Evolutionary conservation across 2,888 invertebrate species (phyloP), one percentile per base, ranked within the genome.

Genomic region (Neoscelio sp.): DNA sequence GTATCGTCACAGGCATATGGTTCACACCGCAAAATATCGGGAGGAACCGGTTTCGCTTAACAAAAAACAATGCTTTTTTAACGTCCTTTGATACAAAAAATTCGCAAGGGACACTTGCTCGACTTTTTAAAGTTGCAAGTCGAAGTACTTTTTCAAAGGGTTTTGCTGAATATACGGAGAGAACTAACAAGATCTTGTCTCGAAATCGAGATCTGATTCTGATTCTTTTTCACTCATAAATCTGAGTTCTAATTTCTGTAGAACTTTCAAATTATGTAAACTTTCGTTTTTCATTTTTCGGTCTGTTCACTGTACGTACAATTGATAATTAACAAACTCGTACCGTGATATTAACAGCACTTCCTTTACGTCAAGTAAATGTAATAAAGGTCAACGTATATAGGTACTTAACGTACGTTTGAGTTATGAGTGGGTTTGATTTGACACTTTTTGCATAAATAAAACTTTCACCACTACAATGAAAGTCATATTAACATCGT

Each of bases 31-130:
- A 56, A 56, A 56, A 13, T 13, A 20, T 26, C 20, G 18, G 30
- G 28, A 62, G 12, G 15, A 73, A 73, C 73, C 62, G 64, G 73
- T 67, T 67, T 33, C 20, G 10, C 20, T n/a, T 10, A 10, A 28
- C 18, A 13, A 60, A 60, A 46, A 60, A 40, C 56, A 42, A 40
- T 56, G 23, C 20, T 26, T 56, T 56, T 56, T 60, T 33, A 30
- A 60, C 33, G 42, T 8, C 46, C 26, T 38, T 28, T 15, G 17
- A 33, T n/a, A n/a, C 28, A 28, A 48, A 13, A 28, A 46, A 46
- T 5, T n/a, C n/a, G n/a, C n/a, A n/a, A n/a, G n/a, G n/a, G n/a
- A n/a, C n/a, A n/a, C n/a, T n/a, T n/a, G n/a, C n/a, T n/a, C n/a
- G n/a, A n/a, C n/a, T n/a, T n/a, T n/a, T n/a, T n/a, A n/a, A n/a